These are phyloP conservation scores for Cerastis rubricosa DNA, from an alignment of 2,888 invertebrate species.

Conservation along the genomic window DNA sequence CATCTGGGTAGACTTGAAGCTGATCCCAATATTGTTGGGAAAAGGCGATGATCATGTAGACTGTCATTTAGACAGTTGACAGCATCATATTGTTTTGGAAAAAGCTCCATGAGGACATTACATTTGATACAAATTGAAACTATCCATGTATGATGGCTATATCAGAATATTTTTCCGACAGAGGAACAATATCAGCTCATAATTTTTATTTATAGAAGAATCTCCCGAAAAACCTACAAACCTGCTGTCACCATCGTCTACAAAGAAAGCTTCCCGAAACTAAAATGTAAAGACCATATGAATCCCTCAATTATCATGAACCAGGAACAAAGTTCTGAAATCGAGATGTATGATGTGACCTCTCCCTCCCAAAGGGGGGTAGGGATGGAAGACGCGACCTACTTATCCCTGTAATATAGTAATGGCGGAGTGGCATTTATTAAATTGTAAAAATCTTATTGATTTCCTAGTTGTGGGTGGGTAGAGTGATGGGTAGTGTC, in stretches of 20 bases:
- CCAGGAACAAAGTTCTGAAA: conserved; percentile 69
- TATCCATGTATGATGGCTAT: no score
- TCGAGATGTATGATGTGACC: conserved; percentile 79
- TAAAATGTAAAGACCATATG: conserved; percentile 63
- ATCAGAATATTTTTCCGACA: no score
- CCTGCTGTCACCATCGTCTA: conserved; percentile 9
- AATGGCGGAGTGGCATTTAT: conserved; percentile 73
- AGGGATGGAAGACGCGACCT: conserved; percentile 74
- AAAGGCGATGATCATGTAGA: not conserved
- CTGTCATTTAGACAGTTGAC: not conserved
- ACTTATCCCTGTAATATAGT: conserved; percentile 80
- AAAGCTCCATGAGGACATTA: no score
- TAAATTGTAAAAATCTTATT: conserved; percentile 72
- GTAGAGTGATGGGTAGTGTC: conserved; percentile 41
- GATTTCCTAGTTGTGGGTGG: conserved; percentile 61
- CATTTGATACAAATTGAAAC: no score
- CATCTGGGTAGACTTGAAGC: not conserved
- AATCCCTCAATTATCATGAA: conserved; percentile 68
- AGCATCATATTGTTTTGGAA: not conserved
- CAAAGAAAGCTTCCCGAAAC: conserved; percentile 26
- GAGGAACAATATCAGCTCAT: no score
- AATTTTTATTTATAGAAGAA: no score
- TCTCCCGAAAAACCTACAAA: not conserved
- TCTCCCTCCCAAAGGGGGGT: conserved; percentile 50
- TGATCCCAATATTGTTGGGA: not conserved